Evolutionary conservation across 2,113 vertebrate species (phyloP).

Genomic region (Emydura subglobosa): DNA sequence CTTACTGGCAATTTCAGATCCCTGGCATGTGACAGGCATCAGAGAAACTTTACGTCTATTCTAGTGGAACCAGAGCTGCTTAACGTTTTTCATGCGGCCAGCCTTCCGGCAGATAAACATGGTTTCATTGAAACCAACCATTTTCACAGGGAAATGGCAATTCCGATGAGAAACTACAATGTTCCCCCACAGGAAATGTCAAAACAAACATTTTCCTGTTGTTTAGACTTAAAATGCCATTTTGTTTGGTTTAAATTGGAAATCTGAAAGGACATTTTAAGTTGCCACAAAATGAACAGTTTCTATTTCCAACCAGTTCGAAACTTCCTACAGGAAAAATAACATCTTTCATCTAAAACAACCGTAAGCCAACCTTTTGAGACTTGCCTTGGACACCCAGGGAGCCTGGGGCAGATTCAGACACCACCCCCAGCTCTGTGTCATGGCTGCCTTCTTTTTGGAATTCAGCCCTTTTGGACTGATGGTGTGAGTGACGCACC

Average conservation of each 20-base stretch:
- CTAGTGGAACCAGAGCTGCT: rapidly evolving
- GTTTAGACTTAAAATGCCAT: background rate
- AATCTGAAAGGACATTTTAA: background rate
- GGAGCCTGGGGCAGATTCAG: background rate
- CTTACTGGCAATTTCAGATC: too few relatives aligned
- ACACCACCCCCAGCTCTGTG: background rate
- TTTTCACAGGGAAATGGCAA: background rate
- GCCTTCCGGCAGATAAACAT: background rate
- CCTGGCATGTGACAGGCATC: background rate
- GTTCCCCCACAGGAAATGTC: background rate
- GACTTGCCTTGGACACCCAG: background rate
- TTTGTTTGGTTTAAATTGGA: background rate
- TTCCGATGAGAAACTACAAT: background rate
- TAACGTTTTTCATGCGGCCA: rapidly evolving
- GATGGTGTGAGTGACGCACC: background rate
- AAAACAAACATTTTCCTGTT: background rate
- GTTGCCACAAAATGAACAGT: background rate
- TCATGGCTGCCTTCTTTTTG: too few relatives aligned
- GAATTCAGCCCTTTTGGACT: rapidly evolving
- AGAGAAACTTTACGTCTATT: background rate
- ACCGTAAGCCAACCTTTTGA: background rate
- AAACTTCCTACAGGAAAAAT: background rate
- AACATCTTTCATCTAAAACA: background rate
- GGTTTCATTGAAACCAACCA: background rate
- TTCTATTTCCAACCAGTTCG: rapidly evolving